phyloP scores from a whole-genome alignment of 2,888 invertebrate genomes.

The Ommatoiulus sabulosus region DNA sequence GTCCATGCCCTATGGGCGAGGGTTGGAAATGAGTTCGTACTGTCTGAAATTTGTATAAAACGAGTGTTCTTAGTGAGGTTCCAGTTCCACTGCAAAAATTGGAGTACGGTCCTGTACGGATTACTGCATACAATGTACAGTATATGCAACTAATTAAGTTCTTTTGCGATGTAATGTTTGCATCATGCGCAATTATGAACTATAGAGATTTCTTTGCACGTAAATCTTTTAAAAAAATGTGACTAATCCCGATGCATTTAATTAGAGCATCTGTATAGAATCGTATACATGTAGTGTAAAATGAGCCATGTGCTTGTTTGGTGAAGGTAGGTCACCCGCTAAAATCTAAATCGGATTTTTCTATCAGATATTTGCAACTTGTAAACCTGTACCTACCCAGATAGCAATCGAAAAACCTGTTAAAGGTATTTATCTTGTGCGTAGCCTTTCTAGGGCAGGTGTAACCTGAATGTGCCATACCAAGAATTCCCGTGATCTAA shows the following conservation, averaged over 20 bases:
- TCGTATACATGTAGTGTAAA: background rate
- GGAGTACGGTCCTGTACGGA: too few relatives aligned
- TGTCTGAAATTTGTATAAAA: too few relatives aligned
- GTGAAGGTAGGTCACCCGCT: constrained; percentile 24
- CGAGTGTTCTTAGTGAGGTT: too few relatives aligned
- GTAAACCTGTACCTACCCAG: constrained; percentile 17
- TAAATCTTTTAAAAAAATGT: background rate
- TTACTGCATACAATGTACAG: too few relatives aligned
- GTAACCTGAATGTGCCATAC: constrained; percentile 34
- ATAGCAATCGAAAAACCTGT: constrained; percentile 38
- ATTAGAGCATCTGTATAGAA: background rate
- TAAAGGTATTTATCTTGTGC: background rate
- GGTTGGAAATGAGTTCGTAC: too few relatives aligned
- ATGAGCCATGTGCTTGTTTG: background rate
- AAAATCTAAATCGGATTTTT: constrained; percentile 17
- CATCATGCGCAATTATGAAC: too few relatives aligned
- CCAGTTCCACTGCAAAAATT: too few relatives aligned
- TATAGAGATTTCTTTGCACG: background rate
- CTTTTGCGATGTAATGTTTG: too few relatives aligned
- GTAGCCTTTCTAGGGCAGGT: background rate
- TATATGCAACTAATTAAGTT: too few relatives aligned
- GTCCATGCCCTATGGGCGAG: too few relatives aligned
- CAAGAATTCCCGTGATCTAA: constrained; percentile 21
- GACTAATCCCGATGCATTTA: background rate
- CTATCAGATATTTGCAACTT: background rate